Base-by-base conservation (phyloP, 2,797 vertebrate species). In the Fringilla coelebs region DNA sequence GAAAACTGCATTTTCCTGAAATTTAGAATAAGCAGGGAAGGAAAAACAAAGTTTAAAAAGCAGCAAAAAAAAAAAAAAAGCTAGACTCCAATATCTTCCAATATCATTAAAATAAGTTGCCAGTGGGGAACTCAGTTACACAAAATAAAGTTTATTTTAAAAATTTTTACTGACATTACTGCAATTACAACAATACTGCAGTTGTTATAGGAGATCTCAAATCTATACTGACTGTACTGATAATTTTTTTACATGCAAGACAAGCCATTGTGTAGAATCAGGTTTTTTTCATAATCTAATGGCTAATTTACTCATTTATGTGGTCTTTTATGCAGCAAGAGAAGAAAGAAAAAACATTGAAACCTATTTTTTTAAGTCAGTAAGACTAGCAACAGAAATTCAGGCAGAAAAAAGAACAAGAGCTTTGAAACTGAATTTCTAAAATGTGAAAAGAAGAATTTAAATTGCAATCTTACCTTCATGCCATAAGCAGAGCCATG, bases 401-500 rank as follows among this genome's bases (percentile, higher is more conserved):
- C 24, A 71, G 13, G 54, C n/a, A 81, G 36, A n/a, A 77, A 40
- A 34, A 79, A 66, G 13, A 82, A 45, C 0, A 66, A 15, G 31
- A 51, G 11, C 46, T 55, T 34, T 73, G 60, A 19, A 73, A 91
- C 28, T 68, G 0, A 54, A n/a, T 85, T 84, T 24, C 31, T 31
- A 73, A 75, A 78, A 76, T 5, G 7, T 41, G n/a, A 81, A 72
- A 85, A 85, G n/a, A 91, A 55, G 3, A 4, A 65, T 78, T 84
- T 55, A 18, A 68, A 62, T 88, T 66, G 54, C 21, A 88, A 11
- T 66, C 92, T 96, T 93, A 96, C 95, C 95, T 95, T 79, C 34
- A 36, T 19, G 24, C 20, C 20, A 60, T 7, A 16, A 88, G 43
- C 36, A 46, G 61, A 71, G 40, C 34, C 15, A 29, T 4, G 22